Conservation (phyloP, 2,888 invertebrate species). For the Platynereis dumerilii region DNA sequence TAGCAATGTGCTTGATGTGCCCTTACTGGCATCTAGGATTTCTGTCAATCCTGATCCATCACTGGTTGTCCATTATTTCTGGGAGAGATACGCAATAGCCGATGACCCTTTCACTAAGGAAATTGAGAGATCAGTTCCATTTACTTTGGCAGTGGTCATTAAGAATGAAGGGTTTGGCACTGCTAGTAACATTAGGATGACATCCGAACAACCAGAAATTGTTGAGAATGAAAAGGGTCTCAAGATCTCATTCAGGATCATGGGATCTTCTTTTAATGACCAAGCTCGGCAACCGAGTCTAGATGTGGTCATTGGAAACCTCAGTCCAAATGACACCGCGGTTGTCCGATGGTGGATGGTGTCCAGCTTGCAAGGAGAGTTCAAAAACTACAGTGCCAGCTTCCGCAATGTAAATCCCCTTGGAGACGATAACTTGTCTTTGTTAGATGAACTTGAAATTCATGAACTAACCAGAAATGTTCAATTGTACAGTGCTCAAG, state of each 20-base stretch:
- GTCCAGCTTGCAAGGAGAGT: constrained; percentile 41
- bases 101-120: constrained; percentile 44
- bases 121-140: constrained; percentile 42
- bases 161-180: constrained; percentile 41
- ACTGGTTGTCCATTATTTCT: constrained; percentile 44
- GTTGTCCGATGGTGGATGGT: constrained; percentile 42
- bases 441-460: constrained; percentile 38
- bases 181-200: constrained; percentile 40
- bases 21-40: constrained; percentile 44
- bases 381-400: constrained; percentile 44
- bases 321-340: constrained; percentile 38
- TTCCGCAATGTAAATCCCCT: constrained; percentile 46
- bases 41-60: constrained; percentile 46
- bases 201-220: constrained; percentile 47
- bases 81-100: constrained; percentile 43
- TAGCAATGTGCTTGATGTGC: constrained; percentile 39
- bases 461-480: constrained; percentile 42
- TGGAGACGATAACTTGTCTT: constrained; percentile 43
- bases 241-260: constrained; percentile 42
- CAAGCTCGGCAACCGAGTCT: constrained; percentile 38
- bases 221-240: constrained; percentile 48
- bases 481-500: constrained; percentile 35
- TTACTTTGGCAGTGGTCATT: constrained; percentile 41
- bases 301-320: constrained; percentile 43
- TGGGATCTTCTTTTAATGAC: constrained; percentile 37